Evolutionary conservation across 2,797 vertebrate species (phyloP).

Genomic region (Nannoperca australis): DNA sequence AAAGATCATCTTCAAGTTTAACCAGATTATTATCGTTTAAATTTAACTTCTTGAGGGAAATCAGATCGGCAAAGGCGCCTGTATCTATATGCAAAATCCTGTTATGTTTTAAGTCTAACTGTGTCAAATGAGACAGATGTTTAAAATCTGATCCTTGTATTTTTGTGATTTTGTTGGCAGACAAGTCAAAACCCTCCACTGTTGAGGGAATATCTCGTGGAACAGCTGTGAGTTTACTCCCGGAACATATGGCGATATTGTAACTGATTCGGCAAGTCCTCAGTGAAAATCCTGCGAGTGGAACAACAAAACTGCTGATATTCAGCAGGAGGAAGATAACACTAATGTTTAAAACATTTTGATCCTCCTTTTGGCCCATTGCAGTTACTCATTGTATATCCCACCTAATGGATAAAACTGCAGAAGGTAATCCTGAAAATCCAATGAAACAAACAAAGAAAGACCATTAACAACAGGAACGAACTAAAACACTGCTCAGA

Average conservation of each 20-base stretch:
- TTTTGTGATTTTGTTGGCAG: slow-evolving; percentile 68
- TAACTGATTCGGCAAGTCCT: slow-evolving; percentile 64
- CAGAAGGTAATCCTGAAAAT: slow-evolving; percentile 21
- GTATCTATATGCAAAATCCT: slow-evolving; percentile 47
- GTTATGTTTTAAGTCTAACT: slow-evolving; percentile 70
- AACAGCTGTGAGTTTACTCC: slow-evolving; percentile 32
- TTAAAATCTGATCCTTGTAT: slow-evolving; percentile 69
- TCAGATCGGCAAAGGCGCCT: slow-evolving; percentile 62
- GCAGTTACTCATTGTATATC: background rate
- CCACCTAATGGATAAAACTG: background rate
- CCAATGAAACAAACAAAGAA: slow-evolving; percentile 2
- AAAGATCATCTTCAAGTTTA: slow-evolving; percentile 56
- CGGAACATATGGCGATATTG: slow-evolving; percentile 51
- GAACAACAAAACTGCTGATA: slow-evolving; percentile 9
- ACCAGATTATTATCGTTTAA: slow-evolving; percentile 73
- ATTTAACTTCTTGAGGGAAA: slow-evolving; percentile 67
- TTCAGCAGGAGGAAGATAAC: slow-evolving; percentile 38
- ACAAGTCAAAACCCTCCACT: slow-evolving; percentile 68
- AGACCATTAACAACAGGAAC: background rate
- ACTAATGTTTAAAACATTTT: fast-evolving
- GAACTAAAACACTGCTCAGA: background rate
- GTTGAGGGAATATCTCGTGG: slow-evolving; percentile 74
- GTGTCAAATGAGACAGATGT: slow-evolving; percentile 37
- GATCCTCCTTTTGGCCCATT: background rate
- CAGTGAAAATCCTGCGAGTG: slow-evolving; percentile 65